Conservation (phyloP, 2,797 vertebrate genomes). For the Tapirus indicus region DNA sequence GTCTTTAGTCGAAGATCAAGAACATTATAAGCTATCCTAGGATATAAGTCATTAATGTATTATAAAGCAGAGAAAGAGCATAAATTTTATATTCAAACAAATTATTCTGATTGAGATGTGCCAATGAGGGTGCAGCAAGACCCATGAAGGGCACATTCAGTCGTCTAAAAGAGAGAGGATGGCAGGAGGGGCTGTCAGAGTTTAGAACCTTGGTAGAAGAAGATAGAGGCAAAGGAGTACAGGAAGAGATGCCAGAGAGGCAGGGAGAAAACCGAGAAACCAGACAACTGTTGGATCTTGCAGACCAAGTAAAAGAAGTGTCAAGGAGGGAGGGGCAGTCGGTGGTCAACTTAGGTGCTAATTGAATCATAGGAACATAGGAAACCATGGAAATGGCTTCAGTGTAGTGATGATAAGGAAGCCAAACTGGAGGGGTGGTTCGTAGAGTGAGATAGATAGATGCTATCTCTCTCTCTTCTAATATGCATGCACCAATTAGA, state of each 20-base stretch:
- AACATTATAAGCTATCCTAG: neutral
- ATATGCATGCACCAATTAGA: neutral
- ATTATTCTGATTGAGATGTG: neutral
- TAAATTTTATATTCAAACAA: neutral
- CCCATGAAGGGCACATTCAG: neutral
- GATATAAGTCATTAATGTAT: neutral
- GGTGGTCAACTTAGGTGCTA: neutral
- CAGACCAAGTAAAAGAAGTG: neutral
- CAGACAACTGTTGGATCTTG: neutral
- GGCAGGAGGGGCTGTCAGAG: neutral
- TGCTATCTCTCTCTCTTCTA: too few species aligned
- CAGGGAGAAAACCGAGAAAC: neutral
- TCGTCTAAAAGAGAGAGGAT: neutral
- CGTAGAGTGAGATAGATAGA: neutral
- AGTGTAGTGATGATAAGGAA: neutral
- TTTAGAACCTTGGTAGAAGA: neutral
- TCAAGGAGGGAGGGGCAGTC: neutral
- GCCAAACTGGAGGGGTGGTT: neutral
- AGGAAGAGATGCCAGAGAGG: neutral
- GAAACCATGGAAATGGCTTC: neutral
- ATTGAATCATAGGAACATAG: neutral
- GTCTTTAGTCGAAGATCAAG: neutral
- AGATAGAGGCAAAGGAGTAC: neutral
- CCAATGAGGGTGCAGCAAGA: neutral
- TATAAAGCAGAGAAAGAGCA: neutral